Evolutionary conservation across 2,797 vertebrate genomes (phyloP).

Genomic region (Strix occidentalis): DNA sequence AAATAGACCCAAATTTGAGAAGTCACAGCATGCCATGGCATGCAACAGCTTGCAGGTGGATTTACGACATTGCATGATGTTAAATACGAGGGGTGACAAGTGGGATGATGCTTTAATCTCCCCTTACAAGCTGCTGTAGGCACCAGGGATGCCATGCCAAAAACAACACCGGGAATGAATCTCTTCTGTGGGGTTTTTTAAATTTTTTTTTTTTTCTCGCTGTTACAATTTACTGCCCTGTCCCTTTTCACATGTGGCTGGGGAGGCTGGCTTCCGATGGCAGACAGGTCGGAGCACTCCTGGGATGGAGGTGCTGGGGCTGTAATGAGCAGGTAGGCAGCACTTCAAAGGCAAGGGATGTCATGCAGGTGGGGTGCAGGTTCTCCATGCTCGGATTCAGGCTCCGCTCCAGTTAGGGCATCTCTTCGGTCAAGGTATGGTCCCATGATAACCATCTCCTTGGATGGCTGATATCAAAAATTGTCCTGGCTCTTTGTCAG

Average conservation of each 20-base stretch:
- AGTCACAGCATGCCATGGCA: rapidly evolving
- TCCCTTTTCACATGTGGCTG: rapidly evolving
- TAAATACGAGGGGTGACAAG: neutral
- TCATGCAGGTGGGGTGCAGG: neutral
- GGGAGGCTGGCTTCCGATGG: neutral
- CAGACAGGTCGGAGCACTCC: constrained; percentile 24
- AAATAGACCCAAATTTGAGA: neutral
- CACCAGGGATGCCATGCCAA: neutral
- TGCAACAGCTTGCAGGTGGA: neutral
- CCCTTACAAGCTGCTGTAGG: neutral
- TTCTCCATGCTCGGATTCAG: neutral
- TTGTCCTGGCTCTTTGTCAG: neutral
- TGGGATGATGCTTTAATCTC: neutral
- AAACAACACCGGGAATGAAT: neutral
- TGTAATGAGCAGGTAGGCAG: constrained; percentile 25
- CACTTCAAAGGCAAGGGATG: constrained; percentile 7
- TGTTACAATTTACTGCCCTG: neutral
- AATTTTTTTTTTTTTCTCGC: neutral
- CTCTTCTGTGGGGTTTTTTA: neutral
- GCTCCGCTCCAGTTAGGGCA: neutral
- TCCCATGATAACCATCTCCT: neutral
- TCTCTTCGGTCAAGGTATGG: neutral
- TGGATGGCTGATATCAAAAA: rapidly evolving
- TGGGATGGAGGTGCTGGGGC: neutral
- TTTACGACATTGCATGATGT: rapidly evolving